These are phyloP conservation scores for Melitaea athalia DNA, from an alignment of 2,888 invertebrate genomes.

Conservation along the genomic window DNA sequence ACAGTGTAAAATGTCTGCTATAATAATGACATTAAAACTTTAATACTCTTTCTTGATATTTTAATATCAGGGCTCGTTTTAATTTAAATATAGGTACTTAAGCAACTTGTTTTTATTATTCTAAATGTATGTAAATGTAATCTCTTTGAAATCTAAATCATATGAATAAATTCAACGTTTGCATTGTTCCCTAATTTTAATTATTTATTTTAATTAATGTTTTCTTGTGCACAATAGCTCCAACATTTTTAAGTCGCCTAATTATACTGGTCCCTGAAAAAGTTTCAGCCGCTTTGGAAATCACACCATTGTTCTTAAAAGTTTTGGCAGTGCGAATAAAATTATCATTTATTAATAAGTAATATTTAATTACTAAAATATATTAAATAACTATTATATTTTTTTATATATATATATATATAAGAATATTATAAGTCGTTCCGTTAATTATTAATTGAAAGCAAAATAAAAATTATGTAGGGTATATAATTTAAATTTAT, in stretches of 20 bases:
- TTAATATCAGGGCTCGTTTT: not conserved
- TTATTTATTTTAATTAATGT: constrained; percentile 35
- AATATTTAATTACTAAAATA: not conserved
- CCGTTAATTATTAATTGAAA: not conserved
- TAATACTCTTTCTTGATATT: too few relatives aligned
- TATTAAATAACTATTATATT: not conserved
- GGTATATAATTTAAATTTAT: too few relatives aligned
- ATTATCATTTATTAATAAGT: constrained; percentile 7
- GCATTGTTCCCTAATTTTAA: constrained; percentile 23
- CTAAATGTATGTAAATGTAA: constrained; percentile 12
- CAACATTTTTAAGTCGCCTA: constrained; percentile 37
- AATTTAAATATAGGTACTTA: too few relatives aligned
- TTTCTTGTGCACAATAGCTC: constrained; percentile 29
- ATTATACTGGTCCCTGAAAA: constrained; percentile 37
- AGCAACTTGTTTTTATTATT: not conserved
- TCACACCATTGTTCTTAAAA: constrained; percentile 37
- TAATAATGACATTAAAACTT: too few relatives aligned
- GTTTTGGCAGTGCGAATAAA: constrained; percentile 25
- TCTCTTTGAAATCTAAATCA: constrained; percentile 5
- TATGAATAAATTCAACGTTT: constrained; percentile 20
- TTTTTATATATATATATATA: too few relatives aligned
- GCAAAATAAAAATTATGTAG: not conserved
- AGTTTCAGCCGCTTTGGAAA: constrained; percentile 37
- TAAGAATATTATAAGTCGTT: too few relatives aligned
- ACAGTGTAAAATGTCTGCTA: too few relatives aligned